These are phyloP conservation scores for Ispidina picta DNA, from an alignment of 2,797 vertebrate species.

Conservation along the genomic window DNA sequence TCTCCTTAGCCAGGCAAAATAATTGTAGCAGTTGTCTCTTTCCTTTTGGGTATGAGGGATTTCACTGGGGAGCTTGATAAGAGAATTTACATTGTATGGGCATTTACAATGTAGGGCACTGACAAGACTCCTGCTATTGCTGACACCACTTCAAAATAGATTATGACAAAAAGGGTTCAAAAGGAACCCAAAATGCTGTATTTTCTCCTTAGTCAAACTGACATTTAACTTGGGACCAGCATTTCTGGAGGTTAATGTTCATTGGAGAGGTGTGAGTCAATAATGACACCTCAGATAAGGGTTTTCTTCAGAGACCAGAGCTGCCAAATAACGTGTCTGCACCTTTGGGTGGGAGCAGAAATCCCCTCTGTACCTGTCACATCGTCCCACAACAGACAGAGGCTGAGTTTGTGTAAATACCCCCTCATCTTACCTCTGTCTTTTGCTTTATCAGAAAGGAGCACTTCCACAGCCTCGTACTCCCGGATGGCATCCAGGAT, in stretches of 20 bases:
- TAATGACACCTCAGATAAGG: neutral
- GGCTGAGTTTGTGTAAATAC: neutral
- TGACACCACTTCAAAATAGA: conserved; percentile 16
- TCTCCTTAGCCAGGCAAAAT: neutral
- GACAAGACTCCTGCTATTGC: neutral
- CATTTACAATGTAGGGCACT: neutral
- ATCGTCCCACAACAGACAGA: neutral
- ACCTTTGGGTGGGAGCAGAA: neutral
- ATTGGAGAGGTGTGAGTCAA: neutral
- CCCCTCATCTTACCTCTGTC: conserved; percentile 87
- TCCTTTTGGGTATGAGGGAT: neutral
- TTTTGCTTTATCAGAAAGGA: conserved; percentile 95
- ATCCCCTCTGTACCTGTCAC: neutral
- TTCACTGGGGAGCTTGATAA: neutral
- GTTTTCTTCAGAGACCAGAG: neutral
- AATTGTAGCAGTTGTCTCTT: neutral
- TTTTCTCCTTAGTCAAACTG: neutral
- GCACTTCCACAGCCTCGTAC: conserved; percentile 93
- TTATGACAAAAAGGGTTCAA: neutral
- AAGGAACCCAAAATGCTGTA: neutral
- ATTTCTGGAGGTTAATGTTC: neutral
- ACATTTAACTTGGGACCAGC: neutral
- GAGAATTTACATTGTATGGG: neutral
- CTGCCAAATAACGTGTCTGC: accelerated
- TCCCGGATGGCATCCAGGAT: conserved; percentile 92